Percentiles rank a stretch among this genome's conserved stretches.
phyloP scores from a whole-genome alignment of 2,113 vertebrate species.

The Promerops cafer region DNA sequence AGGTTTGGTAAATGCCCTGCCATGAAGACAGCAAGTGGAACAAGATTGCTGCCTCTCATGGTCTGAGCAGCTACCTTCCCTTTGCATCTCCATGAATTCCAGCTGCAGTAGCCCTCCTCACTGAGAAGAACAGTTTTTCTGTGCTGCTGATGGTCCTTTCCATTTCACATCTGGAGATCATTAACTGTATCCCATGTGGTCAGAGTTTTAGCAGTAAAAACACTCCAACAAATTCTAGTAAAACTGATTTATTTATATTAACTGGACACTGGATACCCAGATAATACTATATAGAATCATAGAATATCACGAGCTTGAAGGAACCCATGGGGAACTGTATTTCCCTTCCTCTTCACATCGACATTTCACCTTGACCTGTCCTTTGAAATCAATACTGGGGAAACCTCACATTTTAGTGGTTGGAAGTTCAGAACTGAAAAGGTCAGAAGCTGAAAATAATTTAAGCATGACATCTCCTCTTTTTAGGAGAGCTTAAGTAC shows the following conservation, averaged over 20 bases:
- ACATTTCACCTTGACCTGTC: constrained; percentile 26
- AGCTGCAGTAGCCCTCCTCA: neutral
- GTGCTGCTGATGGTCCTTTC: neutral
- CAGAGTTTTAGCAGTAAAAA: constrained; percentile 17
- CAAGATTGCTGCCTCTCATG: neutral
- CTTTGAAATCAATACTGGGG: constrained; percentile 21
- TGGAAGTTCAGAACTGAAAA: constrained; percentile 8
- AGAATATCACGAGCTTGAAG: neutral
- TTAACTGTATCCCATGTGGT: constrained; percentile 33
- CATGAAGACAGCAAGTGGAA: neutral
- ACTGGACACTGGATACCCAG: constrained; percentile 10
- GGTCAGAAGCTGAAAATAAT: constrained; percentile 38
- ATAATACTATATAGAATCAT: neutral
- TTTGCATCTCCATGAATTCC: neutral
- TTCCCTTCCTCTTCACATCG: constrained; percentile 13
- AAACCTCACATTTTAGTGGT: neutral
- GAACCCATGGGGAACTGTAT: neutral
- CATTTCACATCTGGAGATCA: constrained; percentile 31
- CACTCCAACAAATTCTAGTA: constrained; percentile 14
- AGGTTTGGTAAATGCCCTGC: neutral
- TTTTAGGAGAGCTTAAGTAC: neutral
- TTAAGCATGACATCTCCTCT: neutral
- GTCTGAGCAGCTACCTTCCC: neutral
- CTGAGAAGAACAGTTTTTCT: neutral
- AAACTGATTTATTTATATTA: constrained; percentile 44